Base-by-base conservation (phyloP, 1,140 invertebrate species). In the Zaprionus taronus region DNA sequence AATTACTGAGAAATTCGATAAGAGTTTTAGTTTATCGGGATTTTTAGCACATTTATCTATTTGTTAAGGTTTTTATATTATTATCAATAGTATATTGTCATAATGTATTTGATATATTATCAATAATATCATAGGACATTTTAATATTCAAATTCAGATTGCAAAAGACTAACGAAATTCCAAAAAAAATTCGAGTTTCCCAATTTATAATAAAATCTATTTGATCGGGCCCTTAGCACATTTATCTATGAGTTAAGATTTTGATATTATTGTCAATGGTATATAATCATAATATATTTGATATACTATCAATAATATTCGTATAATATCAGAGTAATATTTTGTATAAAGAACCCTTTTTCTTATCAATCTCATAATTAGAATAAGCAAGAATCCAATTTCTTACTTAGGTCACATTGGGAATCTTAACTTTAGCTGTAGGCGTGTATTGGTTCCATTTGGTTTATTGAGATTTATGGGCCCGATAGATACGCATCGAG, bases 391-490 rank as follows among this genome's bases (percentile, higher is more conserved):
- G 22, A 47, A 47, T 20, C n/a, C 5, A 47, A 17, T 24, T 24
- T 51, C 47, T 14, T 5, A 12, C 47, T 51, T 24, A 11, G 53
- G 49, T 55, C 67, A 74, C 68, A 65, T 76, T 76, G 68, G 56
- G 17, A 71, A 26, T 41, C 17, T 58, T 51, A 75, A 64, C 61
- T 47, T 44, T 6, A 51, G 28, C 36, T 56, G 34, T 60, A 26
- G 47, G 26, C 26, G 12, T 3, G 24, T 4, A 7, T n/a, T 11
- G 26, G 20, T 14, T 44, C 41, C 41, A 44, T 22, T 68, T 12
- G 36, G 17, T 85, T 85, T 85, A 85, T 85, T 76, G 51, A 82
- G 44, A 85, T 85, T 85, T 85, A 85, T 63, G 77, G 73, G 68
- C 53, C 38, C 47, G 60, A 56, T 60, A 74, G 65, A 55, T 75